phyloP scores from a whole-genome alignment of 2,113 vertebrate genomes.

The Ascaphus truei region DNA sequence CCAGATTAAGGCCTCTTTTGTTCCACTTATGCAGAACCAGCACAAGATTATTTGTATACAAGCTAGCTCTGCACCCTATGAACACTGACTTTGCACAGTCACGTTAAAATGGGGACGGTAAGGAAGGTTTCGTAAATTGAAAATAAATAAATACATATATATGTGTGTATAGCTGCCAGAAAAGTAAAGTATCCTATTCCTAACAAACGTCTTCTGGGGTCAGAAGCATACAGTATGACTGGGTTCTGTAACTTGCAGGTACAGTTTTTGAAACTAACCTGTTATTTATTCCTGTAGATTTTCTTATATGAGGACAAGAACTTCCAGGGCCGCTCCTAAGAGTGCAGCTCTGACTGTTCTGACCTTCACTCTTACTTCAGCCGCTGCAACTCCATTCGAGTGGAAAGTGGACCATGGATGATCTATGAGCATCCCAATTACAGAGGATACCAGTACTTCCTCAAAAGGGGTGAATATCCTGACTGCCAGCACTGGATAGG shows the following conservation, averaged over 20 bases:
- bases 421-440: no score
- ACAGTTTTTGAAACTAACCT: neutral
- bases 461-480: no score
- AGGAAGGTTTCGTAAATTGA: no score
- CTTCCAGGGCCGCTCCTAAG: neutral
- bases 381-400: neutral
- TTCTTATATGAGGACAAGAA: neutral
- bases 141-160: no score
- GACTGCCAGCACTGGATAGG: no score
- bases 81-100: neutral
- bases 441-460: no score
- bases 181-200: no score
- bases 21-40: neutral
- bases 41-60: neutral
- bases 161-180: no score
- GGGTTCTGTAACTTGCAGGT: no score
- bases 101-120: neutral
- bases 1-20: neutral
- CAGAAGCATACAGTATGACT: no score
- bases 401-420: constrained; percentile 3
- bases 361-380: neutral
- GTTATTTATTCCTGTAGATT: neutral
- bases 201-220: no score
- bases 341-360: neutral
- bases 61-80: neutral